These are phyloP conservation scores for Zosterops japonicus DNA, from an alignment of 2,113 vertebrate genomes.

Conservation along the genomic window DNA sequence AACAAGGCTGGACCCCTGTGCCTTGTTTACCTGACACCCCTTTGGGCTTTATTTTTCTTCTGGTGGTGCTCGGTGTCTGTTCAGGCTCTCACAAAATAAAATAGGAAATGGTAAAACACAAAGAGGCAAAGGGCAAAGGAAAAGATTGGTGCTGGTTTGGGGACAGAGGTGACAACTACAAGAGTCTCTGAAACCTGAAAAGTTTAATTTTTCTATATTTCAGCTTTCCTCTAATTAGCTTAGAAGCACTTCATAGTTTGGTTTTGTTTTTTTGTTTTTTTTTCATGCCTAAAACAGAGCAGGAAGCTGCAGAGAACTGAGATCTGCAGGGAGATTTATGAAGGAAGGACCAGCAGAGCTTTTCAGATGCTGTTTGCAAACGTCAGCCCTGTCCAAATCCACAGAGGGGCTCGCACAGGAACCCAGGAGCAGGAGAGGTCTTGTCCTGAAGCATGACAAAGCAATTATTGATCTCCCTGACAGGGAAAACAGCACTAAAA, in stretches of 20 bases:
- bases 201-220: background rate
- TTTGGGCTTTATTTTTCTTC: constrained; percentile 33
- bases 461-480: constrained; percentile 23
- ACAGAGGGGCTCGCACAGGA: background rate
- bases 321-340: background rate
- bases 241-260: background rate
- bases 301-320: background rate
- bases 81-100: background rate
- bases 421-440: background rate
- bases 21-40: background rate
- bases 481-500: background rate
- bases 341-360: background rate
- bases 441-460: constrained; percentile 31
- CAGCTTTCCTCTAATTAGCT: background rate
- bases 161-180: accelerated
- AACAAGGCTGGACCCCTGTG: background rate
- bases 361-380: background rate
- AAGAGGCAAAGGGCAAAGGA: background rate
- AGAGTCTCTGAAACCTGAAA: background rate
- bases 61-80: background rate
- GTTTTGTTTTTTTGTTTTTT: background rate
- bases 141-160: background rate
- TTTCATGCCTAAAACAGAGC: background rate
- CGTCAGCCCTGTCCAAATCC: background rate
- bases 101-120: background rate